Evolutionary conservation across 1,140 invertebrate species (phyloP), one percentile per base, ranked within the genome.

Genomic region (Ostrea denselamellosa): DNA sequence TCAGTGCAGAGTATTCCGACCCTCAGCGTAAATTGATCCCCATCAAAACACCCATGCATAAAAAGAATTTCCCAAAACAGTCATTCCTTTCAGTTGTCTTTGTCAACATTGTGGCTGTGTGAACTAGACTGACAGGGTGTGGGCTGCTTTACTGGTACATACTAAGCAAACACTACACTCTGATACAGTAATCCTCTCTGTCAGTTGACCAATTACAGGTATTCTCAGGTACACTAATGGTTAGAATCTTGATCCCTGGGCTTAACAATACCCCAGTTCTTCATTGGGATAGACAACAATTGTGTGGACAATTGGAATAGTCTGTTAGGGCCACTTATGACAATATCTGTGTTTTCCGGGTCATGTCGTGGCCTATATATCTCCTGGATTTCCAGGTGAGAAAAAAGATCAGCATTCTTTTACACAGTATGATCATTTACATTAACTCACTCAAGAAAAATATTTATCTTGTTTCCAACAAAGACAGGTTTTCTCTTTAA

Each of bases 151-250:
- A 28, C 68, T 25, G 68, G 68, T 22, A 22, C 68, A 34, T 25
- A 77, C 68, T 28, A 25, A 77, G 10, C 68, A 77, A 77, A 77
- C 68, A 77, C 68, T 77, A 77, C 68, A 34, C 28, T 34, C 68
- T 77, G 68, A 77, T 77, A 77, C 68, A 22, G 25, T 77, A 77
- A 77, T 77, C 68, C 68, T 25, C 68, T 28, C 12, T 34, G 68
- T 77, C 68, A 77, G 68, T 77, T 77, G 68, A 77, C 68, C 68
- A 77, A 77, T 77, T 77, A 77, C 68, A 77, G 22, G 68, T 44
- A 77, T 77, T 25, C 68, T 12, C 68, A 77, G 68, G 68, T 77
- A 77, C 68, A 34, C 68, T 34, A 77, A 77, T 77, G 68, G 68
- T 1, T 77, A 77, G 68, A 77, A 25, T 28, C 68, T 25, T 77